Evolutionary conservation across 2,113 vertebrate species (phyloP), one percentile per base, ranked within the genome.

Genomic region (Crotalus tigris): DNA sequence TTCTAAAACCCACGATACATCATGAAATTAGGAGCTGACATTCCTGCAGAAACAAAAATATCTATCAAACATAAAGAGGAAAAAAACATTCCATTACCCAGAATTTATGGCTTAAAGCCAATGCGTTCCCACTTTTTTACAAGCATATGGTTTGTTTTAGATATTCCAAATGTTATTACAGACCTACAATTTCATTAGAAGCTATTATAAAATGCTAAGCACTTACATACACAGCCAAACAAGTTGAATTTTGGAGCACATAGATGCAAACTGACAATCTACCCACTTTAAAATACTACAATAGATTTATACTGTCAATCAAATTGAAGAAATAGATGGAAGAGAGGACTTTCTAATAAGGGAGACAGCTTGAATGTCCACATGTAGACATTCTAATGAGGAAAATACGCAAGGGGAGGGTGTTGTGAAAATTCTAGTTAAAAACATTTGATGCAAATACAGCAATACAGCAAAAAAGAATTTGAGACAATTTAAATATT

Each of bases 1-100:
- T 98, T 98, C 97, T 97, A 97, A 98, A 98, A 96, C 97, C 97
- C 96, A 97, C 95, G 97, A 98, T 97, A 98, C 97, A 98, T 98
- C 98, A 98, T 98, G 97, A 98, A 98, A 98, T 98, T 98, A 98
- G 96, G 97, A 97, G 97, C 96, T 98, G 97, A 98, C 98, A 98
- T 98, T 98, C 98, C 97, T 97, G 97, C 94, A 96, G 98, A 98
- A 98, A 98, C 97, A 98, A 98, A 98, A 98, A 97, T 98, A 98
- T 98, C 97, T 98, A 98, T 98, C 98, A 98, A 97, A 97, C 96
- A 97, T 97, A 98, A 98, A 97, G 95, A 97, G 97, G 92, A 95
- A 59, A 91, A 96, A 93, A 94, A 17, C 23, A 94, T 94, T 96
- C 97, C 97, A 97, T 97, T 97, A 97, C 97, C 95, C 97, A 97